Evolutionary conservation across 2,797 vertebrate species (phyloP), one percentile per base, ranked within the genome.

Genomic region (Megaceryle alcyon): DNA sequence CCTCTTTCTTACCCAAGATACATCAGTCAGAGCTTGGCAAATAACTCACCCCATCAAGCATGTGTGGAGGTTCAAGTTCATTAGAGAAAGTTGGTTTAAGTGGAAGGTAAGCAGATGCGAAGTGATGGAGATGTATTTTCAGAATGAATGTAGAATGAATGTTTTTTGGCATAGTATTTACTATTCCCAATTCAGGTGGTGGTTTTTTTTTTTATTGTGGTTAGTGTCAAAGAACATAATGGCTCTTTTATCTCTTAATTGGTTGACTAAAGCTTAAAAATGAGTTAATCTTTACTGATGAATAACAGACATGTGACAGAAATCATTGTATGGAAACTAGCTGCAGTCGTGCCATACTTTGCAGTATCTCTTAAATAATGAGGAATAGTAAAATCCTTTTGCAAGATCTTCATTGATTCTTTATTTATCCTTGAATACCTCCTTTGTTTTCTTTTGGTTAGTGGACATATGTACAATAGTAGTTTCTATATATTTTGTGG

Each of bases 381-480:
- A 49, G 6, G 6, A 76, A n/a, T 22, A 46, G 7, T 57, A 44
- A 65, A n/a, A 81, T 33, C 4, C 2, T 51, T 80, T 26, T 44
- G 7, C 6, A 31, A 31, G 7, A 13, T 72, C 7, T 39, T 59
- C 0, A 3, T 14, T 59, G 22, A 26, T 69, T n/a, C 54, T 68
- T 31, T 2, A 13, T 73, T 78, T 48, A 7, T 68, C 20, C 6
- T 80, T 3, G 1, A 41, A 9, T 16, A 54, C 5, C 1, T 66
- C 2, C 2, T 39, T 37, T 80, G 7, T 64, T 46, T 86, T 68
- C 15, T 66, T 76, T 63, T 12, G 7, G 3, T 22, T 43, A 44
- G 13, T 5, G 5, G 46, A 28, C 4, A 6, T 0, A 0, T 23
- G 10, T n/a, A 33, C 16, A 66, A 22, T 8, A 25, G 10, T 5